Base-by-base conservation (phyloP, 2,797 vertebrate species). In the Dendrocincla fuliginosa region DNA sequence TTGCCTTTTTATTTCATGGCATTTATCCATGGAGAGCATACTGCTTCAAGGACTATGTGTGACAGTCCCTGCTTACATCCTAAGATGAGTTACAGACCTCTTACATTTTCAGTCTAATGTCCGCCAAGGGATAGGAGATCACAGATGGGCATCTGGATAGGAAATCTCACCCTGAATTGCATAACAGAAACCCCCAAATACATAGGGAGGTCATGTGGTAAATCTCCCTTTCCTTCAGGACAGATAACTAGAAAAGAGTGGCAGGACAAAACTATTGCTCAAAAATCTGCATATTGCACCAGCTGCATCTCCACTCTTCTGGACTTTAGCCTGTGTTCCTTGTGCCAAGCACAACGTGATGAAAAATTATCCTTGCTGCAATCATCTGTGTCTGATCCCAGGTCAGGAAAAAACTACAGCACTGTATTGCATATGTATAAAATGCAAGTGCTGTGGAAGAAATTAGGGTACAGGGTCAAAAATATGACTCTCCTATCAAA, bases 321-420 rank as follows among this genome's bases (percentile, higher is more conserved):
- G 89, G 73, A 90, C 7, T 33, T 42, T 77, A 79, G 73, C 69
- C 67, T 84, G n/a, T 7, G 44, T 69, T 86, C 18, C 19, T 81
- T 44, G 30, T 64, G 79, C 79, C 80, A 95, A 81, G 39, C 30
- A 39, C 35, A 84, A 61, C 0, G 1, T 32, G 70, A 68, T 71
- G 64, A 91, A 80, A 42, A 91, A 71, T 89, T 89, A 42, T 64
- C 90, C 41, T 89, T 93, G 64, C 39, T 77, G 69, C 15, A 16
- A 70, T 83, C 84, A 80, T 93, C 78, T 92, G 73, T 13, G 11
- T 85, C 37, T 81, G 73, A 89, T 91, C 41, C 13, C 11, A 47
- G 68, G 65, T 87, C 93, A 94, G 87, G 82, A 95, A 88, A 93
- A 91, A 87, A 64, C 37, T 77, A 60, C 30, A 77, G n/a, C 39